Evolutionary conservation across 2,113 vertebrate species (phyloP).

Genomic region (Vidua chalybeata): DNA sequence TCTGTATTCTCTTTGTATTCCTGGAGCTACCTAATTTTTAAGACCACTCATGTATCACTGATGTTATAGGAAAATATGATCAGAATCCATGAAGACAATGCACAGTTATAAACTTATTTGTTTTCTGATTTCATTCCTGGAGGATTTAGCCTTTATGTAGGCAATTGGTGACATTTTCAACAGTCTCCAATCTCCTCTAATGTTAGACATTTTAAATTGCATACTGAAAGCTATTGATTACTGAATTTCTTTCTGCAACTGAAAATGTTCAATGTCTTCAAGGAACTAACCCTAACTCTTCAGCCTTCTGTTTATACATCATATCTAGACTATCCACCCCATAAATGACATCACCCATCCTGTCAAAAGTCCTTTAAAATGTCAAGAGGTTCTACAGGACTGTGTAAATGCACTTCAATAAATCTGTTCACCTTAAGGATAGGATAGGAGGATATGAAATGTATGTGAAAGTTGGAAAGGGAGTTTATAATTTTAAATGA

Average conservation of each 20-base stretch:
- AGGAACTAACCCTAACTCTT: not conserved
- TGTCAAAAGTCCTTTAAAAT: not conserved
- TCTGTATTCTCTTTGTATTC: not conserved
- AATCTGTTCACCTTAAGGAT: not conserved
- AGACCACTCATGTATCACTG: not conserved
- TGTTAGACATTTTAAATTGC: slow-evolving; percentile 48
- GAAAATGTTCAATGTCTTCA: not conserved
- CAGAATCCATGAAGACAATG: not conserved
- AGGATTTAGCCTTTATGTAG: slow-evolving; percentile 25
- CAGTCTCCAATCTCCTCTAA: slow-evolving; percentile 8
- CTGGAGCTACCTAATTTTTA: not conserved
- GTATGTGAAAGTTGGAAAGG: not conserved
- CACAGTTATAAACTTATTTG: not conserved
- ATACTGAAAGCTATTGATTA: not conserved
- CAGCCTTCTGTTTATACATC: not conserved
- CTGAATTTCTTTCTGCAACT: not conserved
- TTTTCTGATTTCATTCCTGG: slow-evolving; percentile 17
- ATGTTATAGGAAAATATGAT: not conserved
- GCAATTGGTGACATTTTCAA: slow-evolving; percentile 60
- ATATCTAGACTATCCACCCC: not conserved
- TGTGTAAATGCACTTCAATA: not conserved
- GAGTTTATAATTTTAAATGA: not conserved
- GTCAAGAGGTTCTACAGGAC: not conserved
- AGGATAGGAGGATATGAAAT: not conserved
- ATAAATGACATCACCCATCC: not conserved